phyloP scores from a whole-genome alignment of 2,113 vertebrate genomes.

The Chauna torquata region DNA sequence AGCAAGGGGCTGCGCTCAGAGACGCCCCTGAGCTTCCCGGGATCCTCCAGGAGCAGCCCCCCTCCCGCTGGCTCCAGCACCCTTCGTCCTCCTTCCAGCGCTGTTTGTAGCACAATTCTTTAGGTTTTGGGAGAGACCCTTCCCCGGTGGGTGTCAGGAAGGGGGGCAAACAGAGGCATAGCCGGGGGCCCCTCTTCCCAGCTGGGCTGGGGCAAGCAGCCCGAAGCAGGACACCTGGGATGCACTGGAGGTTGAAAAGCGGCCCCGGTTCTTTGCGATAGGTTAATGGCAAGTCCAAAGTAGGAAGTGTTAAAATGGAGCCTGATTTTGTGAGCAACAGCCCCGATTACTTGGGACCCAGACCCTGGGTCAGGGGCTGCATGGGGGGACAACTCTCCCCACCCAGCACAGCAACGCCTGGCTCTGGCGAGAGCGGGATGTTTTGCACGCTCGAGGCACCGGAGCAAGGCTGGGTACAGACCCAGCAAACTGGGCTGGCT shows the following conservation, averaged over 20 bases:
- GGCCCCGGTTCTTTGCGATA: not conserved
- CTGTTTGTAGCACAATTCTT: not conserved
- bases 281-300: not conserved
- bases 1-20: not conserved
- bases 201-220: not conserved
- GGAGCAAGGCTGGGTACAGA: not conserved
- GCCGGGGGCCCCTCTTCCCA: not conserved
- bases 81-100: not conserved
- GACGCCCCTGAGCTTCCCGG: not conserved
- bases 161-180: too few relatives aligned
- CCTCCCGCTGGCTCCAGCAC: not conserved
- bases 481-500: not conserved
- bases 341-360: not conserved
- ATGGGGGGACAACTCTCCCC: rapidly evolving
- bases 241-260: not conserved
- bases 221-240: not conserved
- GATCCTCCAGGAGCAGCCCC: not conserved
- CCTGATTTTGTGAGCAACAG: not conserved
- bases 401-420: not conserved
- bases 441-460: not conserved
- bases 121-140: not conserved
- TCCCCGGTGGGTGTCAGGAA: not conserved
- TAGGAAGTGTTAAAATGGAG: not conserved
- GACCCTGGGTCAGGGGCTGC: not conserved
- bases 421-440: rapidly evolving